Percentiles rank a stretch among this genome's conserved stretches.
phyloP scores from a whole-genome alignment of 2,797 vertebrate species.

The Rallus crepitans region DNA sequence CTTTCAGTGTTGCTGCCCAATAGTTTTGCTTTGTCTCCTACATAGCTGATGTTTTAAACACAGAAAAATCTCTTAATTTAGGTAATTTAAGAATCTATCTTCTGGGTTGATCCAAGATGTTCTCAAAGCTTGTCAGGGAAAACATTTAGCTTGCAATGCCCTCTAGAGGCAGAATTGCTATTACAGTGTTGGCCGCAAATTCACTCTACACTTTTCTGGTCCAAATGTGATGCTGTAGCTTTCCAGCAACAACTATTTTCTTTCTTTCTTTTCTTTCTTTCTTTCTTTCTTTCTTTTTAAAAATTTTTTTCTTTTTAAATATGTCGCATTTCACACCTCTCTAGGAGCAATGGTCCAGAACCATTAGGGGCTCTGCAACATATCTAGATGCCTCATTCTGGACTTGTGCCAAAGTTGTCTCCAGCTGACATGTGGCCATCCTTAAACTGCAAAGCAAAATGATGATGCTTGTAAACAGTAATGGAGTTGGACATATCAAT shows the following conservation, averaged over 20 bases:
- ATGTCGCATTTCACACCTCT: background rate
- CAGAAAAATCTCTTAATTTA: constrained; percentile 17
- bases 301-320: background rate
- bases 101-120: background rate
- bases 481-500: background rate
- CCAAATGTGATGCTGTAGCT: background rate
- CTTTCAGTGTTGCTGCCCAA: background rate
- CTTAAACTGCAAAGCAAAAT: background rate
- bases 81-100: background rate
- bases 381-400: background rate
- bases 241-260: background rate
- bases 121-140: background rate
- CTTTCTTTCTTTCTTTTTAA: rapidly evolving
- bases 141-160: constrained; percentile 67
- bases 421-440: background rate
- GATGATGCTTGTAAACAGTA: background rate
- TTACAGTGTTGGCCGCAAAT: background rate
- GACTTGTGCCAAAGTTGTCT: background rate
- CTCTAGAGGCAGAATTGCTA: constrained; percentile 58
- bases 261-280: no score
- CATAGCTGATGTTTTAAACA: background rate
- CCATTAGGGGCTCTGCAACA: background rate
- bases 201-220: background rate
- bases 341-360: background rate
- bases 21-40: background rate